A percentile compares a stretch with the other conserved stretches of the same genome.
Conservation (phyloP, 2,797 vertebrate species). For the Myotis myotis region DNA sequence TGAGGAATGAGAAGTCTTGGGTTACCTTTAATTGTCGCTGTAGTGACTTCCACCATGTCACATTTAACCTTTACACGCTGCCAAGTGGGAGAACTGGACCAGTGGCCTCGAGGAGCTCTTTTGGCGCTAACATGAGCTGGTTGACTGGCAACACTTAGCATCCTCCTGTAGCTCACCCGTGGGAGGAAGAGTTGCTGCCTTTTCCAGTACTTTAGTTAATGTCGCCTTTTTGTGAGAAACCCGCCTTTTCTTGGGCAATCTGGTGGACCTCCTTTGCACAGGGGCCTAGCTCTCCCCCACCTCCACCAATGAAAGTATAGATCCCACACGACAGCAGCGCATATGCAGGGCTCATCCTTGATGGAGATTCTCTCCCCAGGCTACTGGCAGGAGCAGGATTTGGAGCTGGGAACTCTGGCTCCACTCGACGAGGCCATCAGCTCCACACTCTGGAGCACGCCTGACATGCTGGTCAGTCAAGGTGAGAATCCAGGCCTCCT, state of each 20-base stretch:
- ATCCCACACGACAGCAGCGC: background rate
- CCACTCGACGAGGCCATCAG: slow-evolving; percentile 71
- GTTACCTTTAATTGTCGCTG: background rate
- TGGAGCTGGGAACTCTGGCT: slow-evolving; percentile 76
- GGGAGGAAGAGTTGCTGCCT: background rate
- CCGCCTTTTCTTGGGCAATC: slow-evolving; percentile 12
- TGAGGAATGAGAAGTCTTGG: background rate
- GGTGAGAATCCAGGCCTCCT: slow-evolving; percentile 72
- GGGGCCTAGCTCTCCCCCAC: background rate
- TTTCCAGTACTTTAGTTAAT: background rate
- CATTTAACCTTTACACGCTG: background rate
- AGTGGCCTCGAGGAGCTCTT: background rate
- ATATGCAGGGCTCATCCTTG: slow-evolving; percentile 72
- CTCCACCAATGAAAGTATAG: background rate
- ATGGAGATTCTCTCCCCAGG: slow-evolving; percentile 78
- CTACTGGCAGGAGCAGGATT: slow-evolving; percentile 78
- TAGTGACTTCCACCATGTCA: background rate
- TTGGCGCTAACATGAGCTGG: background rate
- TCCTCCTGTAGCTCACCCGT: background rate
- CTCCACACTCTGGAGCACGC: slow-evolving; percentile 76
- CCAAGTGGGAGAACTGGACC: background rate
- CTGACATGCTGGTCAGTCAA: slow-evolving; percentile 77
- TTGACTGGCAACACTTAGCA: background rate
- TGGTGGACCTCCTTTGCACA: background rate
- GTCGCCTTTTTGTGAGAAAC: background rate